Evolutionary conservation across 1,140 invertebrate genomes (phyloP), one percentile per base, ranked within the genome.

Genomic region (Philopotamus ludificatus): DNA sequence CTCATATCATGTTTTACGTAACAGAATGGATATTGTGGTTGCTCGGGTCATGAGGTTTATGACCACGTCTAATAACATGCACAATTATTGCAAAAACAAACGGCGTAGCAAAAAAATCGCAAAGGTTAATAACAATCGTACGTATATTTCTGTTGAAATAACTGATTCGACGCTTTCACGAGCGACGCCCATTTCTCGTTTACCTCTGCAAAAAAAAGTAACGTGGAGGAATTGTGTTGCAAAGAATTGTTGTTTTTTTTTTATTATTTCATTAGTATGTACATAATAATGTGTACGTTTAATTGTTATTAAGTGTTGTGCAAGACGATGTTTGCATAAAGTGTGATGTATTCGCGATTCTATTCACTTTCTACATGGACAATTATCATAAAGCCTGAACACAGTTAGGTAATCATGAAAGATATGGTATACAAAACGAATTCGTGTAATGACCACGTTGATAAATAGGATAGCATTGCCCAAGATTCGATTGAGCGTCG

Each of bases 281-380:
- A 28, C 54, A 57, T 57, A n/a, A 25, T 23, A 26, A 22, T 25
- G 28, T 26, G 18, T 55, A 15, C n/a, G 54, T 26, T 26, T 20
- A 39, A 39, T 25, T 57, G 34, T 21, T 2, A 34, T 34, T 34
- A 34, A 34, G 28, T 1, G 34, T 57, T 57, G 54, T 57, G 54
- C 54, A 57, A 57, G 54, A 57, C 18, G 34, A 8, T 21, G 54
- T 57, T 57, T 57, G 54, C 54, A 57, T 57, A 57, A 57, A 57
- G 1, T 42, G 54, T 42, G 54, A 57, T 57, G 54, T 42, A 42
- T 57, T 57, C 39, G 22, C 28, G 28, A 4, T 34, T 34, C n/a
- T n/a, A 12, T 34, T 34, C 28, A 34, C 54, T 57, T 57, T 57
- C 54, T 57, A 42, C 4, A n/a, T n/a, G n/a, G n/a, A n/a, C n/a